Evolutionary conservation across 1,140 invertebrate genomes (phyloP), one percentile per base, ranked within the genome.

Genomic region (Latrodectus geometricus): DNA sequence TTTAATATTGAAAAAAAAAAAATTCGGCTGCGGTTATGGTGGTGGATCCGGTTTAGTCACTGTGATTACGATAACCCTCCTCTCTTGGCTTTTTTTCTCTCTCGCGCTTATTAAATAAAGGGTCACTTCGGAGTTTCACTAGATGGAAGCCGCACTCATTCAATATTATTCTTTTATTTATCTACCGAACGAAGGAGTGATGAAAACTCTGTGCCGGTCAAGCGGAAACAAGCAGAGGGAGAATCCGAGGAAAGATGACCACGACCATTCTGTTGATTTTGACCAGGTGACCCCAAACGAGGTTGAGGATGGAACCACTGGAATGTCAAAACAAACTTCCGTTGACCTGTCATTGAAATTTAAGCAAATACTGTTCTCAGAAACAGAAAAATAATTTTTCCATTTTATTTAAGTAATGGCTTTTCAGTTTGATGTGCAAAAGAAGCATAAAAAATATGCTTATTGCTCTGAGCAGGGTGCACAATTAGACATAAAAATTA

Each of bases 161-260:
- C 7, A n/a, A 11, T 11, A 11, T 14, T 69, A n/a, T 69, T 69
- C 68, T 69, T 23, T 69, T 69, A n/a, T 69, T n/a, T 69, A n/a
- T 69, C 8, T 61, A 11, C 54, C 54, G 17, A 69, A 69, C 20
- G 21, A 69, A 69, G 20, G 61, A 14, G 54, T 17, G 54, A 61
- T 61, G 54, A 61, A 61, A 61, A 54, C 17, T 48, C 20, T 4
- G 20, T 20, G 70, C n/a, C 72, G 70, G 80, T 83, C 80, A 81
- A 81, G 79, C 66, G 79, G 66, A 81, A 81, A 81, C 79, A 81
- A 65, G 77, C 61, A 79, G 48, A 68, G 52, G 21, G n/a, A 56
- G 21, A 74, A 49, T 17, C 20, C 8, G 14, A 23, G 15, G n/a
- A 49, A 72, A 56, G 79, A 72, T 48, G 80, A 66, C 52, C 52